Evolutionary conservation across 53 echinoderm and acorn worm species (phyloP), one percentile per base, ranked within the genome.

Genomic region (Holothuria leucospilota): DNA sequence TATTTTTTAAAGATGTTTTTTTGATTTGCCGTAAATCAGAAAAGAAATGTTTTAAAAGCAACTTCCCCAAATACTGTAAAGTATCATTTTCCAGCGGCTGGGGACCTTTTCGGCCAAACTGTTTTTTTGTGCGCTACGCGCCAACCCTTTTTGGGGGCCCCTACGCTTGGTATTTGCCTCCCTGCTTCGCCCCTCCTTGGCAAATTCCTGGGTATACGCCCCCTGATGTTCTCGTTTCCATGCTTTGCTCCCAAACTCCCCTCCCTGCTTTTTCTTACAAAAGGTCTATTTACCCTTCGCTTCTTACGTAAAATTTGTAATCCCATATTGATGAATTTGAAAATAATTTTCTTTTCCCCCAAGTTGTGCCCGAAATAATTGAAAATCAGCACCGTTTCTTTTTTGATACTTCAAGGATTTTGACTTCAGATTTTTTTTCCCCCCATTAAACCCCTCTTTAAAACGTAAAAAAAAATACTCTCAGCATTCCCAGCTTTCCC

Each of bases 181-280:
- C n/a, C n/a, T n/a, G n/a, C n/a, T n/a, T n/a, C n/a, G n/a, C n/a
- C n/a, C n/a, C n/a, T n/a, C n/a, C n/a, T n/a, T n/a, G n/a, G n/a
- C n/a, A n/a, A n/a, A n/a, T n/a, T n/a, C n/a, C n/a, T n/a, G n/a
- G n/a, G n/a, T n/a, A n/a, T n/a, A n/a, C n/a, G n/a, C n/a, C n/a
- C n/a, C n/a, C n/a, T n/a, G n/a, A 34, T 69, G 49, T 70, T n/a
- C 85, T 42, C 85, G 70, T 85, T 24, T 13, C 27, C 51, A 69
- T 85, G 69, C 71, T 70, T 86, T 86, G 75, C 74, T 86, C 56
- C 86, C 86, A n/a, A 86, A 62, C 42, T 86, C 86, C 59, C 29
- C 28, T 12, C 58, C 29, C 71, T 73, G 71, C 39, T 28, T 60
- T 86, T 59, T 23, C 30, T 39, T 39, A 38, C 39, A n/a, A 15